These are phyloP conservation scores for Vidua macroura DNA, from an alignment of 2,113 vertebrate species.

Conservation along the genomic window DNA sequence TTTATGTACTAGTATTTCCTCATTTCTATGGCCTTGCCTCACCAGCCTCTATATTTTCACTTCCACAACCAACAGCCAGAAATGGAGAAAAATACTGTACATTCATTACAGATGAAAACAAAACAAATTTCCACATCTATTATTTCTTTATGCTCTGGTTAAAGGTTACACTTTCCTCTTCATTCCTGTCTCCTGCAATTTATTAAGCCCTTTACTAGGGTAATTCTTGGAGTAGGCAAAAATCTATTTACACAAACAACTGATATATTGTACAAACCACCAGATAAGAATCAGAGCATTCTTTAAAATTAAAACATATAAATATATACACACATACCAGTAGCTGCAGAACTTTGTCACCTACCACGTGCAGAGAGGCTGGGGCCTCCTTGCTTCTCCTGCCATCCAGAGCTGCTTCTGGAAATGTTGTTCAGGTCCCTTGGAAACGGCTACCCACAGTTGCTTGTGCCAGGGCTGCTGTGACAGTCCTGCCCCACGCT, in stretches of 20 bases:
- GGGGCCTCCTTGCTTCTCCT: not conserved
- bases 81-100: not conserved
- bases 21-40: not conserved
- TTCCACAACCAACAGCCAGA: not conserved
- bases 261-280: not conserved
- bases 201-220: not conserved
- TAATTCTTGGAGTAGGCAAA: not conserved
- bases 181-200: not conserved
- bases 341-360: not conserved
- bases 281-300: not conserved
- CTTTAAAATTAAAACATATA: not conserved
- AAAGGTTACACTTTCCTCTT: not conserved
- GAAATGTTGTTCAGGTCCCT: not conserved
- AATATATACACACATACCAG: rapidly evolving
- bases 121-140: not conserved
- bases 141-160: not conserved
- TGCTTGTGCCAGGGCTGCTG: not conserved
- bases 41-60: not conserved
- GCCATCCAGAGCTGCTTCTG: not conserved
- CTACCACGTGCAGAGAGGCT: not conserved
- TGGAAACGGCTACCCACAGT: not conserved
- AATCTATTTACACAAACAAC: not conserved
- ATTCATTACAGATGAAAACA: not conserved
- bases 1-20: not conserved
- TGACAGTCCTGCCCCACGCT: rapidly evolving